Evolutionary conservation across 1,140 invertebrate species (phyloP), one percentile per base, ranked within the genome.

Genomic region (Cydia splendana): DNA sequence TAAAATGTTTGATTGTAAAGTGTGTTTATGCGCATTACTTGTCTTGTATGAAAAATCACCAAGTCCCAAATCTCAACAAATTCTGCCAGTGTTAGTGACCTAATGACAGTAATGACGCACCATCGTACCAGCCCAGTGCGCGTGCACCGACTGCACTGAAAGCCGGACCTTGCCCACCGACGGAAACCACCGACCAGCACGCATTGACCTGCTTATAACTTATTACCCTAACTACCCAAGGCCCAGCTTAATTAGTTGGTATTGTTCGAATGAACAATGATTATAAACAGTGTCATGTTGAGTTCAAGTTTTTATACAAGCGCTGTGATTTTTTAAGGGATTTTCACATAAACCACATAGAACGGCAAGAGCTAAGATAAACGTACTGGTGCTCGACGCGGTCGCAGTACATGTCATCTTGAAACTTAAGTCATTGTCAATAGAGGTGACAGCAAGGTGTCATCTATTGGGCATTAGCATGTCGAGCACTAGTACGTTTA

Each of bases 181-280:
- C 57, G 57, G 57, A 62, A 24, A 62, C 57, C 57, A 4, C 20
- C 57, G 57, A 62, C 57, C 57, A 62, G 57, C 57, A 62, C 57
- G 57, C 57, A 24, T 62, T 62, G 57, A 62, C 57, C 57, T 24
- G 57, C 57, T 62, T 62, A 62, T 62, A 24, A 62, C 57, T 62
- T n/a, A 62, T 62, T 62, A 62, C 57, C 6, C 7, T 62, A 24
- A 62, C 18, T n/a, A 4, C 20, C 57, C 57, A 62, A 62, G 57
- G 57, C 57, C 57, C 57, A n/a, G 20, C n/a, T 62, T 24, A 62
- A 62, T 62, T 24, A 62, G 57, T 62, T 62, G 57, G 57, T 53
- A 53, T 53, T 53, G 20, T 62, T 24, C 2, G 7, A 62, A 62
- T 24, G 57, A 62, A 62, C 57, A 62, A 62, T 62, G 57, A 62